Evolutionary conservation across 2,888 invertebrate genomes (phyloP).

Genomic region (Anthrax anthrax): DNA sequence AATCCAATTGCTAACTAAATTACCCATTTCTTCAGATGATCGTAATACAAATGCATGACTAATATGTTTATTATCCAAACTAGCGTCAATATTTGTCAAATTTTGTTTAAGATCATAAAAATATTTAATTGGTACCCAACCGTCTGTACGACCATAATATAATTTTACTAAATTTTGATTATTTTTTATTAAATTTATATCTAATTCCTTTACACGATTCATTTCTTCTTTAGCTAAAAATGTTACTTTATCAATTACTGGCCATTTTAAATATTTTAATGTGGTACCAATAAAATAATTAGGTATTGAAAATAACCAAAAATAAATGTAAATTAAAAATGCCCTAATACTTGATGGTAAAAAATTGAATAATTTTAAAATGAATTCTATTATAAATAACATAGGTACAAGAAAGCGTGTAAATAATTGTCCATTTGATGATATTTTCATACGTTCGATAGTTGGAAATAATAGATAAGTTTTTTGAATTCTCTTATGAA

Average conservation of each 20-base stretch:
- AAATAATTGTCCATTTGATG: slow-evolving; percentile 57
- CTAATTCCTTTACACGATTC: slow-evolving; percentile 52
- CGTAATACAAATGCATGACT: slow-evolving; percentile 72
- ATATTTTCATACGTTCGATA: slow-evolving; percentile 64
- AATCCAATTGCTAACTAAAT: slow-evolving; percentile 28
- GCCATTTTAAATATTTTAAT: slow-evolving; percentile 42
- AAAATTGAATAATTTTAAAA: slow-evolving; percentile 37
- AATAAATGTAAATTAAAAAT: slow-evolving; percentile 41
- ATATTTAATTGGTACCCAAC: slow-evolving; percentile 68
- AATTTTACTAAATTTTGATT: slow-evolving; percentile 53
- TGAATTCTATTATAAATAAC: slow-evolving; percentile 34
- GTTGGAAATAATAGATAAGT: slow-evolving; percentile 75
- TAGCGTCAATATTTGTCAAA: slow-evolving; percentile 46
- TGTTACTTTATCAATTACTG: slow-evolving; percentile 47
- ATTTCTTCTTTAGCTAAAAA: slow-evolving; percentile 68
- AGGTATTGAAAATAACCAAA: slow-evolving; percentile 40
- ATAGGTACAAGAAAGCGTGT: slow-evolving; percentile 44
- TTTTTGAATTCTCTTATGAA: slow-evolving; percentile 43
- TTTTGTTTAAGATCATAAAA: slow-evolving; percentile 47
- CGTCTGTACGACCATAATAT: slow-evolving; percentile 65
- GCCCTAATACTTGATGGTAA: slow-evolving; percentile 41
- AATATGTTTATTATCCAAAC: slow-evolving; percentile 43
- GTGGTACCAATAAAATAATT: slow-evolving; percentile 37
- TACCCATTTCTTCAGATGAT: slow-evolving; percentile 43
- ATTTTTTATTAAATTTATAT: slow-evolving; percentile 43